Base-by-base conservation (phyloP, 2,113 vertebrate genomes). In the Sarotherodon lohbergeri region DNA sequence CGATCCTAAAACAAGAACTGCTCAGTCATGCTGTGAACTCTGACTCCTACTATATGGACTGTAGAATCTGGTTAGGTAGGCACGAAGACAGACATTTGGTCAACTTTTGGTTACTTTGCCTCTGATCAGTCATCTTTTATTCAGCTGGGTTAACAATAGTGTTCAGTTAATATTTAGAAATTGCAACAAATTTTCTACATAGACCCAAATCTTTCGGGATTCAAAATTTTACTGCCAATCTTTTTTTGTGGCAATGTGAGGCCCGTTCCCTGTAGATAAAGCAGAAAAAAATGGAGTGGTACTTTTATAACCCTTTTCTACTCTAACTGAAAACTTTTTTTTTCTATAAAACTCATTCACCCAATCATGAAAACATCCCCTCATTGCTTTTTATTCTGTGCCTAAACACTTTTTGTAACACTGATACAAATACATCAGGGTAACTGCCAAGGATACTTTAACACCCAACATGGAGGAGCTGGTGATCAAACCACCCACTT, bases 1-100 rank as follows among this genome's bases (percentile, higher is more conserved):
- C 11, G 7, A 61, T 29, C 36, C 56, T 29, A 48, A n/a, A 32
- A 24, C 16, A 34, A 34, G 7, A 78, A 48, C 46, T 61, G 34
- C 83, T 90, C 90, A 55, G 55, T 83, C 80, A 79, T 39, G 61
- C 19, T 43, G 5, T 34, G 50, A 88, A 27, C 22, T 32, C 52
- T 84, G 56, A 16, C 32, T 43, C 39, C 13, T n/a, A 4, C 29
- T 73, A 57, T 24, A 80, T 52, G 59, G 5, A 22, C 79, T 29
- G 41, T 4, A 73, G 34, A 11, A 61, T 81, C 50, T 73, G 22
- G 66, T 83, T 73, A 73, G 5, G 8, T 73, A 73, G 66, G 39
- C 46, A 29, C 43, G 9, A 8, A 78, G 71, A 32, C 16, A 19
- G 9, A 76, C 14, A 76, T 0, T 17, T 78, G 24, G 43, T 32